Evolutionary conservation across 2,797 vertebrate species (phyloP), one percentile per base, ranked within the genome.

Genomic region (Vireo griseus): DNA sequence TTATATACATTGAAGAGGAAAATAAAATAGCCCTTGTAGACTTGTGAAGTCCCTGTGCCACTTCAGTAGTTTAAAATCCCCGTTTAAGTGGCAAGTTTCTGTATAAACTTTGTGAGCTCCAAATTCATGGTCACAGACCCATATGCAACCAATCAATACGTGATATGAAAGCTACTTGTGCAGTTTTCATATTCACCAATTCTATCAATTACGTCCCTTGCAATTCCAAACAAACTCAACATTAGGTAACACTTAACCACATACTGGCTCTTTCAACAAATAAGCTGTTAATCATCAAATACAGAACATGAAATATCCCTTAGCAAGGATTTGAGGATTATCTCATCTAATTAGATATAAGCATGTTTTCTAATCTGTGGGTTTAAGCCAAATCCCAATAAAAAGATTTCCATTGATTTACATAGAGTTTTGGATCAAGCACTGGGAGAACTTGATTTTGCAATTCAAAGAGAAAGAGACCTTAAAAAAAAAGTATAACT

Each of bases 301-400:
- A 82, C 37, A 2, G 90, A 92, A 84, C 79, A 67, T 57, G 86
- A 93, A 91, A 84, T 82, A 93, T 72, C 86, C 81, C 65, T 82
- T 71, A 91, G 84, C 61, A 93, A 93, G 94, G 93, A 97, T 95
- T 95, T 95, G 68, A 92, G 88, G 96, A 95, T 97, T 93, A 96
- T 89, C 95, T 91, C 95, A 95, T 93, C 84, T 96, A 95, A 95
- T 95, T 93, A 93, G 74, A 85, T 83, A 79, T 80, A 97, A 97
- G 88, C 90, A 87, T 90, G 84, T 86, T 92, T 92, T 69, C 94
- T 95, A 86, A 96, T 93, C 91, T 75, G 61, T 59, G 22, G 72
- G 47, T 8, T 96, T 95, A 95, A 95, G 44, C 29, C 62, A 88
- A 94, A 96, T 18, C 87, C 66, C 66, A 93, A n/a, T 93, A 96